Evolutionary conservation across 64 coral and sea anemone species (phyloP).

Genomic region (Stichodactyla helianthus): DNA sequence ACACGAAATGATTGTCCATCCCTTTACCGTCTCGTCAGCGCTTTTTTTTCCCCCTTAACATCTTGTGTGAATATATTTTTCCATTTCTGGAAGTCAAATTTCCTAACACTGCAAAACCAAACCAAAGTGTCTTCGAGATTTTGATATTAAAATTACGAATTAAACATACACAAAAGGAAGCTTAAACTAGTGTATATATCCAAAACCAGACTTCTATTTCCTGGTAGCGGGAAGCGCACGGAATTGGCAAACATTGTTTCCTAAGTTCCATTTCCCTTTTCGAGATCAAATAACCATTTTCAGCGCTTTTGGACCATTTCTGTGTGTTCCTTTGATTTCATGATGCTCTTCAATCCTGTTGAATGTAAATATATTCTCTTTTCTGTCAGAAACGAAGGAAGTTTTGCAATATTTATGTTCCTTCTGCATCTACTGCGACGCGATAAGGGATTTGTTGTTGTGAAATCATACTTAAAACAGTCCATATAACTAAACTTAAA

Average conservation of each 20-base stretch:
- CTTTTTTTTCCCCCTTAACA: neutral
- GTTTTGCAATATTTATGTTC: conserved; percentile 40
- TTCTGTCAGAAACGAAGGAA: neutral
- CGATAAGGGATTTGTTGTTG: conserved; percentile 29
- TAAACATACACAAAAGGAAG: neutral
- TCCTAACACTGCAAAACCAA: neutral
- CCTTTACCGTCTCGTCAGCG: neutral
- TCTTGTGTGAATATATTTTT: neutral
- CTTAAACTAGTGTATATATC: neutral
- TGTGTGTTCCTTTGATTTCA: neutral
- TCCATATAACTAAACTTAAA: neutral
- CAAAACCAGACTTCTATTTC: neutral
- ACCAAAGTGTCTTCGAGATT: neutral
- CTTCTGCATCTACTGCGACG: conserved; percentile 18
- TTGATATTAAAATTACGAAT: neutral
- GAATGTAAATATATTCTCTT: neutral
- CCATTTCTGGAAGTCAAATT: neutral
- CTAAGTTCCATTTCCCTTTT: too few relatives aligned
- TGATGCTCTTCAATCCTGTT: neutral
- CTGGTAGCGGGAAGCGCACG: neutral
- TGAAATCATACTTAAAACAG: conserved; percentile 22
- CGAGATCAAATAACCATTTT: neutral
- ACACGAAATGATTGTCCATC: neutral
- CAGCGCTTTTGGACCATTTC: neutral
- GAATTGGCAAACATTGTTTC: too few relatives aligned